Percentiles rank a stretch among this genome's conserved stretches.
phyloP scores from a whole-genome alignment of 2,888 invertebrate genomes.

The Watsonalla binaria region DNA sequence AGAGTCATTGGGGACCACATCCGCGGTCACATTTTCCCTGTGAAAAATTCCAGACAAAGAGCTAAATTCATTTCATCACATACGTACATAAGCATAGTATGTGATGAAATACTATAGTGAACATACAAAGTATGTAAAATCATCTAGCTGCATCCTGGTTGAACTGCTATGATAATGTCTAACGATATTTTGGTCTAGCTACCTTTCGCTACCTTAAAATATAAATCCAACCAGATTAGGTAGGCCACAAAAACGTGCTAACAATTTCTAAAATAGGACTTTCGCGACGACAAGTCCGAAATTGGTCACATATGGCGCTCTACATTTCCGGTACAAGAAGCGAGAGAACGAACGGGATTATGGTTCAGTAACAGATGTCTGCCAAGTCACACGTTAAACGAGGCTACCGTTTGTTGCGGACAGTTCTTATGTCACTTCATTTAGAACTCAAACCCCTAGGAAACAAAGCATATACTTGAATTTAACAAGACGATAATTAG shows the following conservation, averaged over 20 bases:
- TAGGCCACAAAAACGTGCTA: background rate
- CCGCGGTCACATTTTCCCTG: too few relatives aligned
- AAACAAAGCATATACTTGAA: background rate
- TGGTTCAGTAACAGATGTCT: constrained; percentile 20
- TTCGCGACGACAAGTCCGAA: background rate
- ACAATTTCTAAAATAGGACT: background rate
- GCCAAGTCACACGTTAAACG: constrained; percentile 14
- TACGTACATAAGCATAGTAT: too few relatives aligned
- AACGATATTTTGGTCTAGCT: too few relatives aligned
- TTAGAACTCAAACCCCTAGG: background rate
- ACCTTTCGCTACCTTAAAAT: too few relatives aligned
- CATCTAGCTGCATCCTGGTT: too few relatives aligned
- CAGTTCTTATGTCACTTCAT: constrained; percentile 11
- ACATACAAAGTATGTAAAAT: too few relatives aligned
- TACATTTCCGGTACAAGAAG: constrained; percentile 12
- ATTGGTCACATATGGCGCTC: constrained; percentile 2
- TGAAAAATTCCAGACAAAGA: too few relatives aligned
- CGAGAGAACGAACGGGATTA: constrained; percentile 20
- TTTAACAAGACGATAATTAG: too few relatives aligned
- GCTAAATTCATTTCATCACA: too few relatives aligned
- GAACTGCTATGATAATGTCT: too few relatives aligned
- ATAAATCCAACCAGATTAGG: background rate
- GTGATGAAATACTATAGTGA: too few relatives aligned
- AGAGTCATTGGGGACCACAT: too few relatives aligned
- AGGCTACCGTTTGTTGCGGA: constrained; percentile 15